These are phyloP conservation scores for Mirza zaza DNA, from an alignment of 2,113 vertebrate genomes.

Conservation along the genomic window DNA sequence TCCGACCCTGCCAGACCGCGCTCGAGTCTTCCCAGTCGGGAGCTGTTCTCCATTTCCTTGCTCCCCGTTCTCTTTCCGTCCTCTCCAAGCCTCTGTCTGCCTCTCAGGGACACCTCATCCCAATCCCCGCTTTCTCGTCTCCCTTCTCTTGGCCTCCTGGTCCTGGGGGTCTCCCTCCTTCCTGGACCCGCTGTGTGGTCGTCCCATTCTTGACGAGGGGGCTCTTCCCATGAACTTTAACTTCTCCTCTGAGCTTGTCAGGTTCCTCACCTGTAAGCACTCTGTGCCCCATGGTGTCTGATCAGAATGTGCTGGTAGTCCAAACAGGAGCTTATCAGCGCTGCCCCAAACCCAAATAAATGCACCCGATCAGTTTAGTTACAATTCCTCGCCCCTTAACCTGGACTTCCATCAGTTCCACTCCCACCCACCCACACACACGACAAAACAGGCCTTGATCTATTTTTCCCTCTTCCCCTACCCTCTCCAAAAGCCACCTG, in stretches of 20 bases:
- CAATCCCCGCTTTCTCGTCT: neutral
- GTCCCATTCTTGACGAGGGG: neutral
- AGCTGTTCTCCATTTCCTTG: neutral
- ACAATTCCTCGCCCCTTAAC: neutral
- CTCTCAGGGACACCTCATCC: neutral
- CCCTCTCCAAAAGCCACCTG: neutral
- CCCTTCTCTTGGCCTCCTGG: neutral
- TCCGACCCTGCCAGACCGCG: neutral
- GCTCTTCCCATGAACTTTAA: neutral
- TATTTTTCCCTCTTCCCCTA: neutral
- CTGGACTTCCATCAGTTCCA: neutral
- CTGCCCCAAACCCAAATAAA: neutral
- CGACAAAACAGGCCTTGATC: neutral
- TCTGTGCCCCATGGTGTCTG: neutral
- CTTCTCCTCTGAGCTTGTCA: neutral
- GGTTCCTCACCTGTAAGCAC: conserved; percentile 31
- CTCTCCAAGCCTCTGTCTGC: neutral
- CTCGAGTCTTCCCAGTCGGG: neutral
- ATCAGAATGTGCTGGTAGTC: neutral
- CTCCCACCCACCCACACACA: too few relatives aligned
- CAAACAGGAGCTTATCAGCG: neutral
- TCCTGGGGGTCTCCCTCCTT: neutral
- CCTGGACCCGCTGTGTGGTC: neutral
- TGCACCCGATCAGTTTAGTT: neutral
- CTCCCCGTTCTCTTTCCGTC: neutral